Conservation (phyloP, 2,797 vertebrate species). For the Scomberomorus guttatus region DNA sequence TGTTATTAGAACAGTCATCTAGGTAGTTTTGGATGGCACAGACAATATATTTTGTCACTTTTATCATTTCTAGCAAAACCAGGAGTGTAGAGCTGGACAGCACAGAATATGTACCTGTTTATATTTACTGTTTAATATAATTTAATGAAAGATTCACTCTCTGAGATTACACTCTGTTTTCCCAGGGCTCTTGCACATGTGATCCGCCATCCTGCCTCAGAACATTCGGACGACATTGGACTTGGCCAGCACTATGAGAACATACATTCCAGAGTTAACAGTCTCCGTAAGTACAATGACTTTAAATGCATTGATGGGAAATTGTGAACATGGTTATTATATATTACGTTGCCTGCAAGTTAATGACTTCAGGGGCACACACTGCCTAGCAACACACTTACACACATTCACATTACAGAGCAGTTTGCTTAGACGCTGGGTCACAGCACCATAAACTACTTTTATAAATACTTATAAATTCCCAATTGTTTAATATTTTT, state of each 20-base stretch:
- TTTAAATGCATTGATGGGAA: slow-evolving; percentile 5
- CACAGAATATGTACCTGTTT: background rate
- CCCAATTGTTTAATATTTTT: background rate
- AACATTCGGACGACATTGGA: slow-evolving; percentile 90
- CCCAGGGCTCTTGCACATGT: slow-evolving; percentile 95
- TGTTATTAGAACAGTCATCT: background rate
- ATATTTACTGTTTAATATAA: background rate
- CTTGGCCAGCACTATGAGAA: slow-evolving; percentile 95
- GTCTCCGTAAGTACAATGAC: slow-evolving; percentile 90
- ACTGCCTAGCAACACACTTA: background rate
- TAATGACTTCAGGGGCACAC: slow-evolving; percentile 18
- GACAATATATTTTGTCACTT: background rate
- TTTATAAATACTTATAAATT: background rate
- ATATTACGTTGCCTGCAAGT: too few species aligned
- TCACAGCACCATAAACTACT: background rate
- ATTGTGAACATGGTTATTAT: background rate
- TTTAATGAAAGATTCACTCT: slow-evolving; percentile 5
- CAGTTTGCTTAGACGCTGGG: background rate
- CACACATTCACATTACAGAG: background rate
- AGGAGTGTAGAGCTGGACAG: background rate
- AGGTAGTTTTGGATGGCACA: background rate
- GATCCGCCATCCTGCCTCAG: slow-evolving; percentile 93
- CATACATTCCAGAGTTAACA: slow-evolving; percentile 91
- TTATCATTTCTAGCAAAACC: background rate
- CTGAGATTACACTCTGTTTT: slow-evolving; percentile 47